phyloP scores from a whole-genome alignment of 2,888 invertebrate species.

The Cerastoderma edule region DNA sequence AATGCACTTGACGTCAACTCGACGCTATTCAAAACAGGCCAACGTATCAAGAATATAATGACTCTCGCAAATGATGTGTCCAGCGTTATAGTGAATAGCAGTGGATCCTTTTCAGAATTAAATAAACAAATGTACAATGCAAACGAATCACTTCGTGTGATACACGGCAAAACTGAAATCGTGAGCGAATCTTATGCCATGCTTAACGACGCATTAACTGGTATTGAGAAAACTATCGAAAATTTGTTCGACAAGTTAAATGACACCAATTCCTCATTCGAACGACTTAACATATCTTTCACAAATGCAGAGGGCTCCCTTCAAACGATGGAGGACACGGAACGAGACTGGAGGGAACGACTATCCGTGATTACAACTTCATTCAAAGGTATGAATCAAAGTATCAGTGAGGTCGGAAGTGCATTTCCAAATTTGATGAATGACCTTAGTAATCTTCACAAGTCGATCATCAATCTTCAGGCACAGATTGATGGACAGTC shows the following conservation, averaged over 20 bases:
- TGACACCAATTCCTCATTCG: conserved; percentile 30
- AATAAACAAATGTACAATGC: conserved; percentile 33
- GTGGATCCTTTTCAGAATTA: conserved; percentile 34
- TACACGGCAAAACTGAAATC: conserved; percentile 32
- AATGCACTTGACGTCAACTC: conserved; percentile 20
- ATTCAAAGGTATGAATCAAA: conserved; percentile 29
- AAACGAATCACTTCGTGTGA: conserved; percentile 43
- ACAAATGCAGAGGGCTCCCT: conserved; percentile 31
- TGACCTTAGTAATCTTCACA: conserved; percentile 26
- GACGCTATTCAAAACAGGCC: conserved; percentile 26
- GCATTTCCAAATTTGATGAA: conserved; percentile 48
- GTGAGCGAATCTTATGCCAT: conserved; percentile 29
- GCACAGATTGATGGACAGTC: conserved; percentile 11
- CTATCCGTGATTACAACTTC: conserved; percentile 28
- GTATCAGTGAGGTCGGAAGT: conserved; percentile 28
- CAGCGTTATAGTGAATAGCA: background rate
- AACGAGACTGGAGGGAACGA: conserved; percentile 2
- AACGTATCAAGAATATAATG: background rate
- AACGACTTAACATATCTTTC: conserved; percentile 36
- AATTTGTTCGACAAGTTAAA: conserved; percentile 24
- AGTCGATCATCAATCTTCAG: conserved; percentile 16
- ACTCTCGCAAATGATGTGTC: background rate
- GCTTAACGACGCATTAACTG: conserved; percentile 26
- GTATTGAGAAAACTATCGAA: conserved; percentile 20
- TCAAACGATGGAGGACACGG: conserved; percentile 28